Percentiles rank a stretch among this genome's conserved stretches.
phyloP scores from a whole-genome alignment of 1,140 invertebrate genomes.

The Lordiphosa clarofinis region DNA sequence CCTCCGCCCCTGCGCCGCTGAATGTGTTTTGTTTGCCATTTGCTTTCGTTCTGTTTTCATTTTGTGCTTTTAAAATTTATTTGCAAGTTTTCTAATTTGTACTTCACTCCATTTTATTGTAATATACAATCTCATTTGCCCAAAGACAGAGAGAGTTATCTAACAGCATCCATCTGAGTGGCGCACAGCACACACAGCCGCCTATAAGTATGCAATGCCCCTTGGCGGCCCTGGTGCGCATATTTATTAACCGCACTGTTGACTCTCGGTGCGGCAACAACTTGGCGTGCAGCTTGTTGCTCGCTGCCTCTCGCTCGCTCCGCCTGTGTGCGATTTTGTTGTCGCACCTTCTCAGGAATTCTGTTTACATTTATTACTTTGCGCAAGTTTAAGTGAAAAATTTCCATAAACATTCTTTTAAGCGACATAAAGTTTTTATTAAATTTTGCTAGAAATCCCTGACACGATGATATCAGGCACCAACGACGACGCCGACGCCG shows the following conservation, averaged over 20 bases:
- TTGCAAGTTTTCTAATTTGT: slow-evolving; percentile 79
- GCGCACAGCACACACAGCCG: slow-evolving; percentile 15
- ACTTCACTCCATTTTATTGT: slow-evolving; percentile 78
- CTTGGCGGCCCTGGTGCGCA: slow-evolving; percentile 56
- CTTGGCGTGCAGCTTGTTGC: slow-evolving; percentile 66
- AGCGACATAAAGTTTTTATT: slow-evolving; percentile 79
- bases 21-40: slow-evolving; percentile 73
- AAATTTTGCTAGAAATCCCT: slow-evolving; percentile 75
- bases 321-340: slow-evolving; percentile 67
- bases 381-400: slow-evolving; percentile 79
- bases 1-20: too few relatives aligned
- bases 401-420: slow-evolving; percentile 79
- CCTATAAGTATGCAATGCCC: slow-evolving; percentile 60
- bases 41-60: slow-evolving; percentile 48
- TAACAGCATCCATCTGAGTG: slow-evolving; percentile 46
- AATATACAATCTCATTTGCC: slow-evolving; percentile 78
- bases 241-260: slow-evolving; percentile 76
- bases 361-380: slow-evolving; percentile 79
- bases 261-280: slow-evolving; percentile 56
- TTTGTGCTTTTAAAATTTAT: slow-evolving; percentile 59
- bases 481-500: slow-evolving; percentile 35
- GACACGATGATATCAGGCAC: slow-evolving; percentile 49
- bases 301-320: slow-evolving; percentile 2
- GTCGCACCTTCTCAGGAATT: slow-evolving; percentile 79
- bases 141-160: slow-evolving; percentile 34